Base-by-base conservation (phyloP, 2,797 vertebrate species). In the Argyrosomus regius region DNA sequence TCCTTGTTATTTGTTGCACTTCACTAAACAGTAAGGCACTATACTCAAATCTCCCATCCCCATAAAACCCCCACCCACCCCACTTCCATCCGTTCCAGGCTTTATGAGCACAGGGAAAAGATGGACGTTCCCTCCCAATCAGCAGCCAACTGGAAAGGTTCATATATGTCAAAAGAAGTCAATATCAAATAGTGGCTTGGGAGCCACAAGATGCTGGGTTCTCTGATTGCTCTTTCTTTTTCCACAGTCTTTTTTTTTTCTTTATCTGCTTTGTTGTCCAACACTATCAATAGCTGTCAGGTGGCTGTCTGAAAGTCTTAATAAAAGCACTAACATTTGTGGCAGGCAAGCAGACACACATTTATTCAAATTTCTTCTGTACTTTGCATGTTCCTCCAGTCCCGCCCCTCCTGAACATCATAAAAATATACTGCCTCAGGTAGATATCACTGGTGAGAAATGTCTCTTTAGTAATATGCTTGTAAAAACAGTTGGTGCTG, bases 111-210 rank as follows among this genome's bases (percentile, higher is more conserved):
- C 71, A 66, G 69, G 39, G 56, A 84, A 56, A 73, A 63, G 66
- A 78, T 78, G 57, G 81, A 65, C 24, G 50, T 66, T 87, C 87
- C 81, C 58, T 74, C 58, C 67, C 76, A 78, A 84, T 89, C 88
- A 86, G 85, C 87, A 91, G 82, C 80, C 81, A 88, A 83, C 77
- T 80, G 81, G 87, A 92, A 93, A 91, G 80, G 75, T 88, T 91
- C 81, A 87, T 75, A 77, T 75, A 91, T 81, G 91, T 93, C 91
- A 91, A 83, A 90, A 88, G 75, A 84, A 81, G 82, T 94, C 78
- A 92, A 79, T 83, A 91, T 93, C 91, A 92, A 72, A 84, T 56
- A 72, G 75, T 26, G 52, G 60, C 71, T 56, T 48, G 62, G 68
- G 82, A 83, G 82, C 64, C 2, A 7, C 68, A 80, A 66, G 69